Evolutionary conservation across 2,797 vertebrate species (phyloP).

Genomic region (Sparus aurata): DNA sequence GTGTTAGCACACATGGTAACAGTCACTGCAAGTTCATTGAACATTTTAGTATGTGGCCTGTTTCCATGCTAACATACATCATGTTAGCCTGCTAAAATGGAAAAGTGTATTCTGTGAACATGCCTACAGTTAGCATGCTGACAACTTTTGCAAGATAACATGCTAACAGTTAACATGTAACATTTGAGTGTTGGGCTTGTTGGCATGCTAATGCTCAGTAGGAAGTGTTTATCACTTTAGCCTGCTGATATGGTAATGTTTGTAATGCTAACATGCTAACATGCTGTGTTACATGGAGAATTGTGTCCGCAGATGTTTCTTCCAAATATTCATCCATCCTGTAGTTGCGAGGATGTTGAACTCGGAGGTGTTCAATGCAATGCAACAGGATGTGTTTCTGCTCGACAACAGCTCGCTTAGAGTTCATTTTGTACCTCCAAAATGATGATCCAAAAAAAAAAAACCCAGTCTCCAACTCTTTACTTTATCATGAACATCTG

Average conservation of each 20-base stretch:
- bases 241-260: neutral
- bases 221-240: neutral
- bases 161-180: neutral
- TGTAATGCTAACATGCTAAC: neutral
- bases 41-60: neutral
- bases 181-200: neutral
- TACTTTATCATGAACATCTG: constrained; percentile 22
- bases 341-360: neutral
- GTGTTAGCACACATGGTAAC: neutral
- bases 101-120: too few relatives aligned
- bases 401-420: constrained; percentile 10
- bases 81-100: too few relatives aligned
- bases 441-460: too few relatives aligned
- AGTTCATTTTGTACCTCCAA: too few relatives aligned
- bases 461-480: constrained; percentile 17
- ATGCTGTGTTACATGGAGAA: neutral
- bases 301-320: neutral
- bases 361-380: neutral
- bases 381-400: constrained; percentile 17
- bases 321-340: neutral
- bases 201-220: neutral
- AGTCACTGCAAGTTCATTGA: neutral
- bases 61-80: neutral
- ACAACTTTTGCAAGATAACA: neutral
- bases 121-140: neutral